Conservation (phyloP, 35 echinoderm and acorn worm species). For the Eucidaris tribuloides region DNA sequence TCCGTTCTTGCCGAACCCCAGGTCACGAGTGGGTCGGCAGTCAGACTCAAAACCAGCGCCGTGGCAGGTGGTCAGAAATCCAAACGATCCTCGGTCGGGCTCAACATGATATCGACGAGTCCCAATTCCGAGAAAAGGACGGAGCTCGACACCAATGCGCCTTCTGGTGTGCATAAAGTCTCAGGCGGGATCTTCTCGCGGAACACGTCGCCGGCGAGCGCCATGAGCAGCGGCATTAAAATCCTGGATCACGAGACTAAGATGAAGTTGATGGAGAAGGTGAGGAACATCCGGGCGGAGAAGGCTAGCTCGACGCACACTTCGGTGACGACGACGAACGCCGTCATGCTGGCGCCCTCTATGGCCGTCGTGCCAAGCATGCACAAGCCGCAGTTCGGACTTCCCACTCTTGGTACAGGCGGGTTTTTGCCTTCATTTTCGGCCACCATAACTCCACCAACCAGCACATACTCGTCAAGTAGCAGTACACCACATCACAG, state of each 20-base stretch:
- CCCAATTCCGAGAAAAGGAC: constrained; percentile 43
- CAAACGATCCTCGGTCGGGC: constrained; percentile 26
- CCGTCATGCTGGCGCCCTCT: constrained; percentile 28
- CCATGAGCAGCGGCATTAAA: constrained; percentile 35
- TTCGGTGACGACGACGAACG: constrained; percentile 20
- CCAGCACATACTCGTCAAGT: too few relatives aligned
- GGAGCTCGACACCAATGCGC: constrained; percentile 37
- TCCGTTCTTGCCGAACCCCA: constrained; percentile 58
- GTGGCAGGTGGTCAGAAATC: constrained; percentile 11
- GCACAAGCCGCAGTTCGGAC: too few relatives aligned
- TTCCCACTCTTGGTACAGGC: too few relatives aligned
- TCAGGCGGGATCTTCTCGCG: constrained; percentile 63
- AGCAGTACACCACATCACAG: too few relatives aligned
- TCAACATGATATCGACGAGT: constrained; percentile 58
- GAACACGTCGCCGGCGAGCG: constrained; percentile 57
- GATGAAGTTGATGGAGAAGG: constrained; percentile 62
- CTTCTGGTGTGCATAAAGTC: constrained; percentile 65
- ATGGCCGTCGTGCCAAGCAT: too few relatives aligned
- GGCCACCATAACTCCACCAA: too few relatives aligned
- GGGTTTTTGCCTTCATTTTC: too few relatives aligned
- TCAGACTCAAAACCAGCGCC: constrained; percentile 45
- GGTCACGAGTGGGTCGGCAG: background rate
- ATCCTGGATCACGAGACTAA: constrained; percentile 82
- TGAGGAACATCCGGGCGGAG: constrained; percentile 62
- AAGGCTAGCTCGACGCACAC: constrained; percentile 13